Base-by-base conservation (phyloP, 2,888 invertebrate genomes). In the Eilema griseolum region DNA sequence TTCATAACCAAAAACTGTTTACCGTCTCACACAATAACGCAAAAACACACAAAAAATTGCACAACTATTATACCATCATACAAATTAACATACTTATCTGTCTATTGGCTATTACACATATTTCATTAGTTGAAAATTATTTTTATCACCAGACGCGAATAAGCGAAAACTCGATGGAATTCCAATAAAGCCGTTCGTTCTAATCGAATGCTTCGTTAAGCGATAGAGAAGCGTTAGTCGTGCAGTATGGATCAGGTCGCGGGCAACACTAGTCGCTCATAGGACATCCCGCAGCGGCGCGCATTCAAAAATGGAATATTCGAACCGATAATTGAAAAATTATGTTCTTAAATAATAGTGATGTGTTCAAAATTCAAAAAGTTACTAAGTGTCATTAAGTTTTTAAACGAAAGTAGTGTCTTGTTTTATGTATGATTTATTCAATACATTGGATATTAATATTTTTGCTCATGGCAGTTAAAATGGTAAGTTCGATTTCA, bases 341-440 rank as follows among this genome's bases (percentile, higher is more conserved):
- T 62, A 67, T 59, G 66, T 33, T 68, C 69, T 59, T 60, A 12
- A 73, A 68, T 61, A 37, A 75, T 77, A 82, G 78, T 78, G 81
- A 82, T 82, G 80, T 79, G 76, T 75, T 67, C 69, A 64, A 70
- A 62, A 73, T 76, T 74, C 60, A 70, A 65, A 73, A 78, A 78
- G 83, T 86, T 88, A 75, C 83, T 82, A 86, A 88, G 87, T 90
- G 90, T 81, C 82, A 80, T 88, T 87, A 83, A 74, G 70, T 77
- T 87, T 90, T 89, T 92, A 90, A 93, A 93, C 90, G 93, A 91
- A 92, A 91, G 90, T 84, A 89, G 93, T 90, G 92, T 82, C 88
- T 89, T 90, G 85, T 92, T 95, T 92, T 93, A 95, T 95, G 95
- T 94, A 95, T 95, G 95, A 95, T 94, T 95, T 95, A 95, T 95